These are phyloP conservation scores for Crepidodera aurea DNA, from an alignment of 2,888 invertebrate species.

Conservation along the genomic window DNA sequence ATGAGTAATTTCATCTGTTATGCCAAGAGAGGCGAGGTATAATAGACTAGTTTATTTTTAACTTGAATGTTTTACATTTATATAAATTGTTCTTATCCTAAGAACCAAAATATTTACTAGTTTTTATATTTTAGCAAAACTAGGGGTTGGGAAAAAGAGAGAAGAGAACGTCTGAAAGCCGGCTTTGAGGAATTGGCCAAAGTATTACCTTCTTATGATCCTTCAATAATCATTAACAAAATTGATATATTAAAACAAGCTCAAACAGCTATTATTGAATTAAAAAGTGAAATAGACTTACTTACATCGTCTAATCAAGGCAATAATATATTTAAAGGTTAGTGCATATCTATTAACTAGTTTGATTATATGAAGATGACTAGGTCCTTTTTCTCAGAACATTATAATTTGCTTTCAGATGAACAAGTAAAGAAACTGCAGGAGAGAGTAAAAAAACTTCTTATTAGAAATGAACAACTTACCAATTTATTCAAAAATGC, in stretches of 20 bases:
- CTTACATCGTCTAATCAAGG: conserved; percentile 42
- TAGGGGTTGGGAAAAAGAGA: conserved; percentile 75
- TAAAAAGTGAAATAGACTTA: conserved; percentile 57
- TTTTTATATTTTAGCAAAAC: conserved; percentile 65
- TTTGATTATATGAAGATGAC: too few relatives aligned
- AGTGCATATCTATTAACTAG: neutral
- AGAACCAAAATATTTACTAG: neutral
- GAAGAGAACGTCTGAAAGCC: conserved; percentile 71
- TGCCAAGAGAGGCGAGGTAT: conserved; percentile 31
- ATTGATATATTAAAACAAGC: conserved; percentile 61
- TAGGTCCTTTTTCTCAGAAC: too few relatives aligned
- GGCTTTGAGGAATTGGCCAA: conserved; percentile 63
- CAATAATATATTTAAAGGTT: conserved; percentile 11
- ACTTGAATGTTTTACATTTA: neutral
- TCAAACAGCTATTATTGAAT: conserved; percentile 56
- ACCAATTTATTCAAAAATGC: conserved; percentile 58
- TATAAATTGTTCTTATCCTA: neutral
- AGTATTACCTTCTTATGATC: conserved; percentile 64
- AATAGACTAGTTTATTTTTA: neutral
- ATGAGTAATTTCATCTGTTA: conserved; percentile 14
- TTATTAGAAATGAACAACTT: conserved; percentile 59
- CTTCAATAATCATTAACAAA: conserved; percentile 58
- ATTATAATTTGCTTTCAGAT: conserved; percentile 45
- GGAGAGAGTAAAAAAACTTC: conserved; percentile 56
- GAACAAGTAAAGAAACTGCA: conserved; percentile 57